Conservation (phyloP, 2,797 vertebrate genomes). For the Silurus aristotelis region DNA sequence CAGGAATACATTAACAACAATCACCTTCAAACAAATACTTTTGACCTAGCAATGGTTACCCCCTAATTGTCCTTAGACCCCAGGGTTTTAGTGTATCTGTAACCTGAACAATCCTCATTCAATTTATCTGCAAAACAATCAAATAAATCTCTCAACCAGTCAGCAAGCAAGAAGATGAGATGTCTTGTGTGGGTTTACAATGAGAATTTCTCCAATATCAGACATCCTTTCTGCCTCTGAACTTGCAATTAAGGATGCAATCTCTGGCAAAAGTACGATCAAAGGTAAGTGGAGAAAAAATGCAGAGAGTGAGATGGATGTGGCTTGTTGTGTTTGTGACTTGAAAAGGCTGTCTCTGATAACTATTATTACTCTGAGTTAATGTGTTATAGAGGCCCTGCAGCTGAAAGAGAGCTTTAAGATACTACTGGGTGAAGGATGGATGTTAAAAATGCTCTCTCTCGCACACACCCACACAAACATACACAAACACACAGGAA, state of each 20-base stretch:
- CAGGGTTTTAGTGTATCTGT: not conserved
- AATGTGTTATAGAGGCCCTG: conserved; percentile 43
- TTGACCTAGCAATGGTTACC: not conserved
- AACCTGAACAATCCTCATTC: not conserved
- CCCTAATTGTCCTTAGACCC: not conserved
- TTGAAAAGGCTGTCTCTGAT: conserved; percentile 52
- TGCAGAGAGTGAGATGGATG: conserved; percentile 44
- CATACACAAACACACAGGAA: not conserved
- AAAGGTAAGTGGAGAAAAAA: conserved; percentile 24
- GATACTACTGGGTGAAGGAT: conserved; percentile 64
- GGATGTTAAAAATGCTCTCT: conserved; percentile 53
- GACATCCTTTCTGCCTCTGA: conserved; percentile 22
- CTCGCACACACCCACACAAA: not conserved
- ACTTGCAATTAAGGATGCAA: conserved; percentile 42
- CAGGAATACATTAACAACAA: too few species aligned
- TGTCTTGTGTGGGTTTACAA: not conserved
- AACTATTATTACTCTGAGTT: conserved; percentile 52
- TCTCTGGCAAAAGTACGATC: conserved; percentile 36
- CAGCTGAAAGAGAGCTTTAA: conserved; percentile 64
- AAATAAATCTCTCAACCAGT: conserved; percentile 6
- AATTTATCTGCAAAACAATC: not conserved
- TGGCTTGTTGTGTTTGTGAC: conserved; percentile 44
- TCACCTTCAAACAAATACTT: not conserved
- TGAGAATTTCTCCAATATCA: conserved; percentile 15
- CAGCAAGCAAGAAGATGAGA: conserved; percentile 8